Percentiles rank a stretch among this genome's conserved stretches.
Conservation (phyloP, 2,113 vertebrate genomes). For the Cynoglossus semilaevis region DNA sequence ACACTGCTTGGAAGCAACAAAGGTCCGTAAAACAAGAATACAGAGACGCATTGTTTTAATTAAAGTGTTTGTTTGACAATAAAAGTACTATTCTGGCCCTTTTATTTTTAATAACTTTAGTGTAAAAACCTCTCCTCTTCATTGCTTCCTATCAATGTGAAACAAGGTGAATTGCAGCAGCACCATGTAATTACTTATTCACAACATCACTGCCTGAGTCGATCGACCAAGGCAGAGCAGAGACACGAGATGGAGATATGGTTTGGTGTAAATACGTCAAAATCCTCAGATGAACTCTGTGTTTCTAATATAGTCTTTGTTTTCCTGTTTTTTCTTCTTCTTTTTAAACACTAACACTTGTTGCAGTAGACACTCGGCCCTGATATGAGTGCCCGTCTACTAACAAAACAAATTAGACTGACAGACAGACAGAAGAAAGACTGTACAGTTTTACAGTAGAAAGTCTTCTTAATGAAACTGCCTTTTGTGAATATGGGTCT, state of each 20-base stretch:
- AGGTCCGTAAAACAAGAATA: conserved; percentile 21
- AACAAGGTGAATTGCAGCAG: conserved; percentile 8
- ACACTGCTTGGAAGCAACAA: conserved; percentile 6
- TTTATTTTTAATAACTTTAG: too few species aligned
- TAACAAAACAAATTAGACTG: conserved; percentile 53
- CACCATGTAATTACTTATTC: conserved; percentile 41
- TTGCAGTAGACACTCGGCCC: conserved; percentile 5
- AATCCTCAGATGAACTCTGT: conserved; percentile 2
- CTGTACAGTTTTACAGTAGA: conserved; percentile 39
- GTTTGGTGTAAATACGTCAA: conserved; percentile 4
- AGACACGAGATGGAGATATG: conserved; percentile 9
- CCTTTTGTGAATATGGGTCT: conserved; percentile 27
- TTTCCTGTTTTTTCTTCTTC: conserved; percentile 16
- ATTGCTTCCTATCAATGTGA: too few species aligned
- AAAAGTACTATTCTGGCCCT: conserved; percentile 9
- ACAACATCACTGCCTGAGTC: conserved; percentile 18
- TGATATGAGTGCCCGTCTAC: conserved; percentile 19
- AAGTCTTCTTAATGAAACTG: conserved; percentile 50
- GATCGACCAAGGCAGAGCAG: neutral
- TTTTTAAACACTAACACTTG: conserved; percentile 13
- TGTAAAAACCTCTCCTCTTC: too few species aligned
- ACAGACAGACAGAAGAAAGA: conserved; percentile 40
- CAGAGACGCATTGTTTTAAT: conserved; percentile 35
- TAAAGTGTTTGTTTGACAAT: conserved; percentile 27
- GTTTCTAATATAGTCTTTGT: neutral